phyloP scores from a whole-genome alignment of 2,797 vertebrate species.

The Chiloscyllium punctatum region DNA sequence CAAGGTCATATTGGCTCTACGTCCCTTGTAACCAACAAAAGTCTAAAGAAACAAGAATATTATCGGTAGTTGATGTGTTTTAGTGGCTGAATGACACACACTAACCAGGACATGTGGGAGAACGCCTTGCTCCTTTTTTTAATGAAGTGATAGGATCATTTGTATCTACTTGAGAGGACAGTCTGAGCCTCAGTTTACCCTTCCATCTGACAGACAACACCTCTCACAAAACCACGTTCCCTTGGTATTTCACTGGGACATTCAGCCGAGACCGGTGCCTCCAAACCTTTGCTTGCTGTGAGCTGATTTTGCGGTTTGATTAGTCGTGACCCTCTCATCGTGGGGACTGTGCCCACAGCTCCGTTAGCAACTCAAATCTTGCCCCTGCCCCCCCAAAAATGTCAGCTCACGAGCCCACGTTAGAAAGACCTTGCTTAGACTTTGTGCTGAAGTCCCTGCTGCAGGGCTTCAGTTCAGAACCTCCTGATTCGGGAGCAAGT shows the following conservation, averaged over 20 bases:
- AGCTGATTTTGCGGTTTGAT: too few species aligned
- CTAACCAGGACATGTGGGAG: too few species aligned
- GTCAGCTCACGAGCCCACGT: too few species aligned
- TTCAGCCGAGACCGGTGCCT: not conserved
- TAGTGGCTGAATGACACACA: not conserved
- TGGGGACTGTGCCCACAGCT: too few species aligned
- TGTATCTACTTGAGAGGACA: not conserved
- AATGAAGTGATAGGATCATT: not conserved
- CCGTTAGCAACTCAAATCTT: too few species aligned
- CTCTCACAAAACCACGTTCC: not conserved
- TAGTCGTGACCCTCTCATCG: too few species aligned
- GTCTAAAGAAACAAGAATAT: not conserved
- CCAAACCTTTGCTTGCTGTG: too few species aligned
- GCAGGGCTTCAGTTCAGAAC: not conserved
- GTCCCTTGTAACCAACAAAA: too few species aligned
- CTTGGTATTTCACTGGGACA: not conserved
- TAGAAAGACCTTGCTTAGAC: not conserved
- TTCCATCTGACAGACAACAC: not conserved
- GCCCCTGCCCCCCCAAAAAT: too few species aligned
- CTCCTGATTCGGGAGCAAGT: not conserved
- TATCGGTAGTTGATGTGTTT: not conserved
- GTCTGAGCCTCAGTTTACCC: not conserved
- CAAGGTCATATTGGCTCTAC: not conserved
- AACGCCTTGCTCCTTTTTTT: not conserved
- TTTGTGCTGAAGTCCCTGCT: not conserved